A percentile compares a stretch with the other conserved stretches of the same genome.
These are phyloP conservation scores for Parasteatoda lunata DNA, from an alignment of 2,888 invertebrate genomes.

Conservation along the genomic window DNA sequence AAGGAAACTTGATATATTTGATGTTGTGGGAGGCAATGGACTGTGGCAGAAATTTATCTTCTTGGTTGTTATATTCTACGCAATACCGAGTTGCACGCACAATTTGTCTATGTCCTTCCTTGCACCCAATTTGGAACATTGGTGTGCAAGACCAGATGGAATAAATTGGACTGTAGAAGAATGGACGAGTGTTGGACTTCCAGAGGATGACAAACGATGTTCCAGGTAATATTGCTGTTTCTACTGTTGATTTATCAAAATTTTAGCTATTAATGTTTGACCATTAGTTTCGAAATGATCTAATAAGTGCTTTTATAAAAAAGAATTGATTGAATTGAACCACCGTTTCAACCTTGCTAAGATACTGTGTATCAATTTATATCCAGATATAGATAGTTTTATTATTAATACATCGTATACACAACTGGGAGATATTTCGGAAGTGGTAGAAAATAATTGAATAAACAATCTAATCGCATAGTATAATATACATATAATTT, in stretches of 20 bases:
- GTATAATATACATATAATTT: too few relatives aligned
- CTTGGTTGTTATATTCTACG: conserved; percentile 43
- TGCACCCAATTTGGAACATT: conserved; percentile 80
- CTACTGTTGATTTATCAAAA: not conserved
- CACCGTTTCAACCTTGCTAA: too few relatives aligned
- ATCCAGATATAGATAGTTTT: too few relatives aligned
- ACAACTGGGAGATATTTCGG: too few relatives aligned
- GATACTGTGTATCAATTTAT: too few relatives aligned
- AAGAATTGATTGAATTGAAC: too few relatives aligned
- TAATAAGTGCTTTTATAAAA: too few relatives aligned
- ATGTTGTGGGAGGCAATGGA: conserved; percentile 58
- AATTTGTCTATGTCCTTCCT: conserved; percentile 85
- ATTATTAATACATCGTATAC: too few relatives aligned
- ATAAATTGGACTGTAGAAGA: conserved; percentile 38
- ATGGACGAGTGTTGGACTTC: conserved; percentile 45
- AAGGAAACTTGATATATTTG: conserved; percentile 38
- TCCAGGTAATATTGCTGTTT: conserved; percentile 32
- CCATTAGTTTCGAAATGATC: too few relatives aligned
- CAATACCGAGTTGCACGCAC: conserved; percentile 85
- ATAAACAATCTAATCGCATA: too few relatives aligned
- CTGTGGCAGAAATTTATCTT: conserved; percentile 50
- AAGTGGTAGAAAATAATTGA: too few relatives aligned
- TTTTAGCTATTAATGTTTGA: too few relatives aligned
- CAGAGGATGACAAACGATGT: conserved; percentile 32
- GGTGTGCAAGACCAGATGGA: conserved; percentile 81